A percentile compares a stretch with the other conserved stretches of the same genome.
phyloP scores from a whole-genome alignment of 2,113 vertebrate genomes.

The Hipposideros armiger region DNA sequence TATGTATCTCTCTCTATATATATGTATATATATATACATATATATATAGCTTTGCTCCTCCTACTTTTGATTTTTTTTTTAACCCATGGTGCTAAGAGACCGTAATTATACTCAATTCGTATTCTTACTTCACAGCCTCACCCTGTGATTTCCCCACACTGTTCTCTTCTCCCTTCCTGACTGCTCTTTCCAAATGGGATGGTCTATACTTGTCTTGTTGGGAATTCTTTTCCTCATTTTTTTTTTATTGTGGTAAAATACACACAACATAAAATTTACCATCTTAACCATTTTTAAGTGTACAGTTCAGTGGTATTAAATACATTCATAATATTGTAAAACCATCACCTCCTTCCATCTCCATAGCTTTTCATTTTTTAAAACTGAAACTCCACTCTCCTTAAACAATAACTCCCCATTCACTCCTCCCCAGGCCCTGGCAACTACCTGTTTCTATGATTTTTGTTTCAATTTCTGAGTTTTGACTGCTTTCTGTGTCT shows the following conservation, averaged over 20 bases:
- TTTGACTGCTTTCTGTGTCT: background rate
- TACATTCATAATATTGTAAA: background rate
- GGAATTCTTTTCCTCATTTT: background rate
- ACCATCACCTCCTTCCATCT: background rate
- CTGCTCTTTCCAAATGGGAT: background rate
- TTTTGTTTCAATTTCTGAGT: background rate
- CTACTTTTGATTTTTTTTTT: background rate
- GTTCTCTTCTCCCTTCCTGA: background rate
- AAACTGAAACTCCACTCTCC: background rate
- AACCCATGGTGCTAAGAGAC: fast-evolving
- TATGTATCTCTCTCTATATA: too few relatives aligned
- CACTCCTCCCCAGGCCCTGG: background rate
- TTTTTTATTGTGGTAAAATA: background rate
- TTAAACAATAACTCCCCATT: background rate
- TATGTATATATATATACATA: too few relatives aligned
- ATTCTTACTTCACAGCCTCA: background rate
- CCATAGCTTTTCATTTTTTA: background rate
- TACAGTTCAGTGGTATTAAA: background rate
- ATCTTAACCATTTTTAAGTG: background rate
- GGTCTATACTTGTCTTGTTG: background rate
- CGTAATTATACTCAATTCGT: background rate
- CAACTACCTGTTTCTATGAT: background rate
- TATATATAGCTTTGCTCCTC: background rate
- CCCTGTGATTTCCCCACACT: background rate
- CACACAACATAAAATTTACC: background rate